Evolutionary conservation across 2,888 invertebrate genomes (phyloP).

Genomic region (Zonitis immaculata): DNA sequence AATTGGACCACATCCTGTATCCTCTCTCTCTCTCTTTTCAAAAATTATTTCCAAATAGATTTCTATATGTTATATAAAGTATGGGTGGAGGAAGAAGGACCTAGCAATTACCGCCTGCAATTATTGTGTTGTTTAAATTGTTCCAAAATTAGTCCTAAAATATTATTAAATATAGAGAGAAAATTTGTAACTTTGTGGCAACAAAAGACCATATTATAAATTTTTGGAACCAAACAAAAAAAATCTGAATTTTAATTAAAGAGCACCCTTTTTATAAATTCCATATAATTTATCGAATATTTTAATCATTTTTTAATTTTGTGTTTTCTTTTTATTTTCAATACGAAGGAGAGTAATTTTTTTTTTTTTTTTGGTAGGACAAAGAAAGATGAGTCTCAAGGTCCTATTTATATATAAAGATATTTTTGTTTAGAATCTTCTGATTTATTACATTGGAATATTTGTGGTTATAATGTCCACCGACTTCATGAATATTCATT

Average conservation of each 20-base stretch:
- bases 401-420: conserved; percentile 2
- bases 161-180: conserved; percentile 39
- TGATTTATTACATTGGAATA: conserved; percentile 17
- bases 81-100: conserved; percentile 4
- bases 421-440: conserved; percentile 12
- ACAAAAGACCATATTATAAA: conserved; percentile 2
- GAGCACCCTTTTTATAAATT: conserved; percentile 27
- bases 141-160: conserved; percentile 38
- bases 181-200: conserved; percentile 33
- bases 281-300: conserved; percentile 28
- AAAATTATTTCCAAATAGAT: conserved; percentile 24
- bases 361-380: conserved; percentile 7
- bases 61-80: too few species aligned
- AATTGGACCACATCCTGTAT: conserved; percentile 24
- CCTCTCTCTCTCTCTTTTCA: conserved; percentile 3
- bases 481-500: conserved; percentile 11
- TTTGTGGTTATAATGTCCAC: conserved; percentile 19
- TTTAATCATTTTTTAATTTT: conserved; percentile 25
- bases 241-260: conserved; percentile 28
- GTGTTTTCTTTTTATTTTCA: not conserved
- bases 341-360: conserved; percentile 5
- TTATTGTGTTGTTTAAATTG: conserved; percentile 44
- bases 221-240: not conserved
- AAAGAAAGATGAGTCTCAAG: conserved; percentile 9
- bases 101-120: conserved; percentile 43